Base-by-base conservation (phyloP, 2,888 invertebrate species). In the Pristionchus maxplancki region DNA sequence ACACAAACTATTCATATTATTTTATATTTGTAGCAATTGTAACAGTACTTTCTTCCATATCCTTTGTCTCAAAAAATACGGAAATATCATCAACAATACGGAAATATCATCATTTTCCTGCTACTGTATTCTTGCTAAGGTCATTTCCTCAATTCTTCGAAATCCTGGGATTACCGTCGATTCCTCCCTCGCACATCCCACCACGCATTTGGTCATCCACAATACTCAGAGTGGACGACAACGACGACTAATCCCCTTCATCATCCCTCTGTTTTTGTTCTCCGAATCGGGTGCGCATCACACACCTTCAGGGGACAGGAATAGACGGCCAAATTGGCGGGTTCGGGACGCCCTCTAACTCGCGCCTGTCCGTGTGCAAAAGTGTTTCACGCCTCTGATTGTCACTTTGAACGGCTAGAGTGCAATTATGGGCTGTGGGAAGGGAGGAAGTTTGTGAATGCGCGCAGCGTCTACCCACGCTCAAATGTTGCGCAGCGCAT, bases 311-410 rank as follows among this genome's bases (percentile, higher is more conserved):
- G 4, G 44, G 4, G 78, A 40, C 78, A 40, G 48, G 44, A 78
- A 78, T 78, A 78, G 44, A 40, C n/a, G n/a, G 71, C 1, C 78
- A n/a, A 78, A 78, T 44, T 78, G 40, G 78, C 28, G 44, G 78
- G 44, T 44, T 44, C 71, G 15, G 13, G n/a, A n/a, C 1, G 17
- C 71, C 37, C 67, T 28, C 31, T 74, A 74, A 40, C 40, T 74
- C 37, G 37, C 20, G 74, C 40, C 20, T 40, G 9, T 20, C 40
- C 40, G 37, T 40, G 74, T 40, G 24, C 37, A 3, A 40, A 74
- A 40, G 15, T 40, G 74, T 74, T 37, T 40, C 40, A 11, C 37
- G 24, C 6, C 44, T 17, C 31, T 28, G 40, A 78, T 78, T 28
- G 78, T 20, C 24, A 44, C 44, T 44, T 40, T 74, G 78, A 78